Percentiles rank a stretch among this genome's conserved stretches.
These are phyloP conservation scores for Fregata magnificens DNA, from an alignment of 2,113 vertebrate genomes.

Conservation along the genomic window DNA sequence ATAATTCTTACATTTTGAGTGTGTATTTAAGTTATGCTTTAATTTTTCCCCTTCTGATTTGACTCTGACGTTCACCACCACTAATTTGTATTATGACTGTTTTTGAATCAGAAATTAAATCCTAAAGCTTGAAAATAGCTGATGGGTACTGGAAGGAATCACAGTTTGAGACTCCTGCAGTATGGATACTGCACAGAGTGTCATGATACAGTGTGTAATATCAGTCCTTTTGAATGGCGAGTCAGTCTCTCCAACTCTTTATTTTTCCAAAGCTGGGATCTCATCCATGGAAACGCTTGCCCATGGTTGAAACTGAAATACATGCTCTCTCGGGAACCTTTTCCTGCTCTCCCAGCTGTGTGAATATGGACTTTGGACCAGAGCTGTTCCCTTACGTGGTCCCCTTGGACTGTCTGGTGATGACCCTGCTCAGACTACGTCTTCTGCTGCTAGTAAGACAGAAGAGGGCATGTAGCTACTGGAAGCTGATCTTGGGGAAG, in stretches of 20 bases:
- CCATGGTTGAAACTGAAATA: not conserved
- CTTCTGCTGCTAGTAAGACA: not conserved
- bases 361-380: not conserved
- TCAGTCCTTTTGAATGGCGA: not conserved
- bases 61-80: not conserved
- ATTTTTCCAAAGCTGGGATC: not conserved
- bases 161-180: not conserved
- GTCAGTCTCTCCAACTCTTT: not conserved
- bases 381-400: not conserved
- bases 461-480: not conserved
- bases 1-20: not conserved
- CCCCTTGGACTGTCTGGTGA: not conserved
- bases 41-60: not conserved
- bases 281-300: not conserved
- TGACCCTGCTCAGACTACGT: not conserved
- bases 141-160: not conserved
- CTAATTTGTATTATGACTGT: not conserved
- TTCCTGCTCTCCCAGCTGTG: not conserved
- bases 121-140: not conserved
- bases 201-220: not conserved
- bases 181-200: not conserved
- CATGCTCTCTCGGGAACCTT: accelerated
- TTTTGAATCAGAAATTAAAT: not conserved
- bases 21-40: not conserved
- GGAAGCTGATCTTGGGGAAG: not conserved